Evolutionary conservation across 2,113 vertebrate species (phyloP).

Genomic region (Monopterus albus): DNA sequence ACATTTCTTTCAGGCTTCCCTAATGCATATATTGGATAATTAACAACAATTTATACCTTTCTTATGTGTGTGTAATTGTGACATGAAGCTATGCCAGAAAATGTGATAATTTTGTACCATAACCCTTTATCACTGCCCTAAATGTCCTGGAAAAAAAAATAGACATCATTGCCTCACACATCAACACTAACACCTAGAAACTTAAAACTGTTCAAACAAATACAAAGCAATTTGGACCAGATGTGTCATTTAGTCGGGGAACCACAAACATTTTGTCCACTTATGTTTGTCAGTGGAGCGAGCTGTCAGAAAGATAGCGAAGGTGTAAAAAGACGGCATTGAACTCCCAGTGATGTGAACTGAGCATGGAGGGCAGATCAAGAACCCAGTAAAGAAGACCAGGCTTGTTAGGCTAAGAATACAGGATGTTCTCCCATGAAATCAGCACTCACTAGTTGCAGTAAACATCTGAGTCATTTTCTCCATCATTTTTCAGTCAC

Average conservation of each 20-base stretch:
- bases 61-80: too few relatives aligned
- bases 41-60: background rate
- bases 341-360: constrained; percentile 26
- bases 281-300: constrained; percentile 56
- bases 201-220: background rate
- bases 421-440: constrained; percentile 17
- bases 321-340: constrained; percentile 50
- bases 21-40: background rate
- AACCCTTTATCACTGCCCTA: too few relatives aligned
- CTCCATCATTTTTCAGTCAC: background rate
- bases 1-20: background rate
- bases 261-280: constrained; percentile 54
- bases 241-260: constrained; percentile 19
- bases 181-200: background rate
- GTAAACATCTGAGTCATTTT: constrained; percentile 15
- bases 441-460: background rate
- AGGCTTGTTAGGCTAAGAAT: background rate
- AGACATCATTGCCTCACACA: too few relatives aligned
- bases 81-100: too few relatives aligned
- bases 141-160: too few relatives aligned
- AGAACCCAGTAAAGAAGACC: background rate
- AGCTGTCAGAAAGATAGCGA: constrained; percentile 60
- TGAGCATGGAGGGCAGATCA: background rate
- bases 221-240: background rate
- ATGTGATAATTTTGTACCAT: too few relatives aligned